These are phyloP conservation scores for Brachyopa scutellaris DNA, from an alignment of 2,888 invertebrate species.

Conservation along the genomic window DNA sequence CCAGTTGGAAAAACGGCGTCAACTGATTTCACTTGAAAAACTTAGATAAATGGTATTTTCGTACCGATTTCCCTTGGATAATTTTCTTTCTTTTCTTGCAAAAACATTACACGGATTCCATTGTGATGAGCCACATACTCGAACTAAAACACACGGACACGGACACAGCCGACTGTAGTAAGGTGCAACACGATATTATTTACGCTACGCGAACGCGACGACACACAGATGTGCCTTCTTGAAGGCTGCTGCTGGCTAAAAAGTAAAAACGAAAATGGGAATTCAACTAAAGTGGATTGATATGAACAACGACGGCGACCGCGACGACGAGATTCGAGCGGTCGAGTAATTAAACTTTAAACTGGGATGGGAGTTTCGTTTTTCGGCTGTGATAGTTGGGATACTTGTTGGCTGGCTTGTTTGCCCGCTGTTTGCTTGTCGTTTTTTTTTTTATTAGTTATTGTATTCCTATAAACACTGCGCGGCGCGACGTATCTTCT, in stretches of 20 bases:
- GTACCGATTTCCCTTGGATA: constrained; percentile 55
- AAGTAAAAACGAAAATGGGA: constrained; percentile 26
- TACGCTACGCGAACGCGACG: constrained; percentile 30
- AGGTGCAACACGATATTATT: constrained; percentile 45
- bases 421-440: constrained; percentile 2
- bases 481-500: no score
- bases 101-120: constrained; percentile 56
- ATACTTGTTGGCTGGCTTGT: constrained; percentile 15
- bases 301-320: no score
- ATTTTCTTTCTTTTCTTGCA: constrained; percentile 36
- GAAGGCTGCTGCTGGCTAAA: constrained; percentile 6
- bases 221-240: constrained; percentile 48
- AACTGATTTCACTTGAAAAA: constrained; percentile 60
- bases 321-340: no score
- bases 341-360: constrained; percentile 45
- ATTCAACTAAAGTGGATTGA: constrained; percentile 39
- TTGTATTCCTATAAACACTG: no score
- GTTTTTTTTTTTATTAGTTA: background rate
- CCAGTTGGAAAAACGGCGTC: constrained; percentile 8
- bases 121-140: constrained; percentile 48
- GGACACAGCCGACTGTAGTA: background rate
- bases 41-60: constrained; percentile 41
- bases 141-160: background rate
- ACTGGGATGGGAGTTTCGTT: constrained; percentile 20
- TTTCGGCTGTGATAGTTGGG: background rate